Base-by-base conservation (phyloP, 2,113 vertebrate genomes). In the Reinhardtius hippoglossoides region DNA sequence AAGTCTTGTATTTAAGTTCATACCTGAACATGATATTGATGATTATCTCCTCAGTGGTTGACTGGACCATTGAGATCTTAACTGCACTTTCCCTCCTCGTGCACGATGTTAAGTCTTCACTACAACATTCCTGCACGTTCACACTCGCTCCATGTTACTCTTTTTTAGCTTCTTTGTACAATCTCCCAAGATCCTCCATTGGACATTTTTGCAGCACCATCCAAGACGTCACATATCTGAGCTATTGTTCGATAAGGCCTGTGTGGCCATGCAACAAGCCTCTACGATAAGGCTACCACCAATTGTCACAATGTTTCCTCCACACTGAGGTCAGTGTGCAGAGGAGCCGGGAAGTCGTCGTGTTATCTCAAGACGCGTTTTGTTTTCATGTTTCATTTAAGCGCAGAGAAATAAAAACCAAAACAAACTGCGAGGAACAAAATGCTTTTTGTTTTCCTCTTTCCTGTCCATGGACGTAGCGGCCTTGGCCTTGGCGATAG, bases 211-310 rank as follows among this genome's bases (percentile, higher is more conserved):
- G 15, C 37, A 62, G 66, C 31, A 70, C 69, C 80, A 37, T 82
- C 37, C 57, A 27, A 58, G 77, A 71, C 44, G 42, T 10, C 40
- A 42, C 52, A 16, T 71, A 81, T 89, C 77, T 9, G 24, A 46
- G 1, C 52, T 63, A 87, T 89, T 92, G 88, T 90, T 86, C 74
- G 86, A 87, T 87, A 81, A 76, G 50, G 46, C 6, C 62, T 31
- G 40, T 0, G 26, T 14, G 1, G 55, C 55, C 58, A 76, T 60
- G 73, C 62, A 27, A 15, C 31, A 10, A 9, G 9, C 52, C 55
- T 70, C 80, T 82, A 64, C 71, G 77, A 85, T 90, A 87, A 92
- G 56, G 77, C 67, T 37, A 23, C 62, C 66, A 46, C 54, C 78
- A 69, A 83, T 81, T 89, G 87, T 84, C 61, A 61, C 50, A 76